Percentiles rank a stretch among this genome's conserved stretches.
Evolutionary conservation across 1,140 invertebrate genomes (phyloP).

Genomic region (Reticulitermes speratus): DNA sequence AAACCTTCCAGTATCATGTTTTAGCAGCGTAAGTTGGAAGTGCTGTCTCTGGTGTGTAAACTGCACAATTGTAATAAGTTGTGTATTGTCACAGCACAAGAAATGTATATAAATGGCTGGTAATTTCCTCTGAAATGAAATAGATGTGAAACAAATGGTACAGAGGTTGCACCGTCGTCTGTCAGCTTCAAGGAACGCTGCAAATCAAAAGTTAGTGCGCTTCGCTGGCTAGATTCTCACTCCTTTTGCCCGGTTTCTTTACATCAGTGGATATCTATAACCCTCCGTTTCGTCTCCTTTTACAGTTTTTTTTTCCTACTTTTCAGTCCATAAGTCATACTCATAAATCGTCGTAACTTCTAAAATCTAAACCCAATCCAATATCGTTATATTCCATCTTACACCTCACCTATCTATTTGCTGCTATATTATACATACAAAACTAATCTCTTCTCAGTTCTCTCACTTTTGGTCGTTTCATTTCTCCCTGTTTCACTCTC

Average conservation of each 20-base stretch:
- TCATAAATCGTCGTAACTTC: neutral
- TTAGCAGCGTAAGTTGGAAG: too few relatives aligned
- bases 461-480: neutral
- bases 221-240: neutral
- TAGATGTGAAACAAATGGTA: neutral
- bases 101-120: neutral
- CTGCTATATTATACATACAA: neutral
- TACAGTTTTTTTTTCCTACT: neutral
- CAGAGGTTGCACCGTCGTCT: neutral
- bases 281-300: neutral
- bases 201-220: neutral
- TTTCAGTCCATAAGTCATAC: conserved; percentile 7
- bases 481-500: neutral
- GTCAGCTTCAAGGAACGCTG: conserved; percentile 12
- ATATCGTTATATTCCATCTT: neutral
- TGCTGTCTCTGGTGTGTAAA: too few relatives aligned
- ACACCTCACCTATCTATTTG: neutral
- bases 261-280: neutral
- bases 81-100: neutral
- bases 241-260: neutral
- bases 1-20: too few relatives aligned
- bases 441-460: neutral
- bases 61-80: neutral
- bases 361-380: conserved; percentile 12
- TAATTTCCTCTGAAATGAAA: neutral